Evolutionary conservation across 53 echinoderm and acorn worm genomes (phyloP), one percentile per base, ranked within the genome.

Genomic region (Holothuria leucospilota): DNA sequence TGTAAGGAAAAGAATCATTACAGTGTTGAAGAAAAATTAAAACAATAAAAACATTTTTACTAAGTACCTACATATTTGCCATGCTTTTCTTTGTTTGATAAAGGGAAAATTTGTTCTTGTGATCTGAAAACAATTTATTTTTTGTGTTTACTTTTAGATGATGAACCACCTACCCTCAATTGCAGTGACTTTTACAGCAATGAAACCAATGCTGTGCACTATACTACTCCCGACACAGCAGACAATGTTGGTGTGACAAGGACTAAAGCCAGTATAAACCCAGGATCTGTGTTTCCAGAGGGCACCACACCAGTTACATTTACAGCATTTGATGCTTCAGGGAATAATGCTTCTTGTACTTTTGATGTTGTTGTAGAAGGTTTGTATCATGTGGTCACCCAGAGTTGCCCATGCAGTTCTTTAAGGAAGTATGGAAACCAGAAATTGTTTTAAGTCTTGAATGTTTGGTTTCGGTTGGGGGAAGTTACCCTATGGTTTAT

Each of bases 281-380:
- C 59, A 51, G 79, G 79, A 16, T 25, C 56, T 9, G 59, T 78
- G 27, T 78, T 78, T 13, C 79, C 21, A 59, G 79, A 78, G 15
- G 79, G 79, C 29, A 30, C 8, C 30, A 78, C 79, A 15, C 7
- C 29, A 5, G 79, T 78, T 12, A 51, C 26, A 24, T 21, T 59
- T 16, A 53, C 28, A 10, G 51, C 52, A 20, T 58, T 29, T 13
- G 79, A 78, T 20, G 59, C 58, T 21, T 12, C 58, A 7, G 56
- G 56, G 13, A 78, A 78, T 21, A 87, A 83, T 29, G 87, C 69
- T 20, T 62, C 82, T 1, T 91, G 91, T 39, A 25, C 30, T 65
- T 78, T 85, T 40, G n/a, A 71, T 30, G 78, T 89, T 15, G 41
- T 68, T 12, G 78, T 89, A 23, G 30, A 39, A 59, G 68, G 80